Conservation (phyloP, 2,113 vertebrate genomes). For the Rhinopomastus cyanomelas region DNA sequence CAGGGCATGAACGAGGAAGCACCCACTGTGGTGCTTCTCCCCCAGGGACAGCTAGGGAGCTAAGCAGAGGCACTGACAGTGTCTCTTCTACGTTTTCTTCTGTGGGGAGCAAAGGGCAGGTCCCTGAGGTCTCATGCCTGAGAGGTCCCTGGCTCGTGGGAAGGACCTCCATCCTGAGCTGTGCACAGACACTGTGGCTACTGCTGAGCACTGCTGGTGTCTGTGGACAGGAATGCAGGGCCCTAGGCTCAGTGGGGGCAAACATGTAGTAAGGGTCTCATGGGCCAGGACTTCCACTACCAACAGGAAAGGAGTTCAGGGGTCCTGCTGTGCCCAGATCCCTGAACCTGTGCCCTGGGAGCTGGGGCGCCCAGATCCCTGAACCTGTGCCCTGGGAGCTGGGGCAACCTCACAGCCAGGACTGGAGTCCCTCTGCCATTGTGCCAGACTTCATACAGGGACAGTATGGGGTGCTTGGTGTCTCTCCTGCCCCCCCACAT, state of each 20-base stretch:
- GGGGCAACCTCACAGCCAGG: not conserved
- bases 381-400: not conserved
- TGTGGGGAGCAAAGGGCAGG: not conserved
- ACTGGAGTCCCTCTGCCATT: not conserved
- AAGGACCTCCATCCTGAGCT: not conserved
- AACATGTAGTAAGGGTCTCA: not conserved
- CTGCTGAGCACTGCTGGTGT: not conserved
- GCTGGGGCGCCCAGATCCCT: rapidly evolving
- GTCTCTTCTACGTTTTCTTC: not conserved
- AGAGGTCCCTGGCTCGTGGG: not conserved
- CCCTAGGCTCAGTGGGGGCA: rapidly evolving
- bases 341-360: not conserved
- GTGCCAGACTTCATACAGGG: not conserved
- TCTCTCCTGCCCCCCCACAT: rapidly evolving
- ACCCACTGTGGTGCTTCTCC: not conserved
- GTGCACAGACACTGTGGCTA: rapidly evolving
- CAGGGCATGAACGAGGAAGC: not conserved
- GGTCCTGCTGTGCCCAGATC: rapidly evolving
- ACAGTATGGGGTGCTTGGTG: rapidly evolving
- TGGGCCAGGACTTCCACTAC: not conserved
- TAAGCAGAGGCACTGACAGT: rapidly evolving
- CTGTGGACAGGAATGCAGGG: not conserved
- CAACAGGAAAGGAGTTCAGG: not conserved
- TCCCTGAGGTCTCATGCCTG: not conserved
- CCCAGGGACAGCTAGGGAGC: rapidly evolving